Evolutionary conservation across 2,797 vertebrate species (phyloP), one percentile per base, ranked within the genome.

Genomic region (Thamnophis elegans): DNA sequence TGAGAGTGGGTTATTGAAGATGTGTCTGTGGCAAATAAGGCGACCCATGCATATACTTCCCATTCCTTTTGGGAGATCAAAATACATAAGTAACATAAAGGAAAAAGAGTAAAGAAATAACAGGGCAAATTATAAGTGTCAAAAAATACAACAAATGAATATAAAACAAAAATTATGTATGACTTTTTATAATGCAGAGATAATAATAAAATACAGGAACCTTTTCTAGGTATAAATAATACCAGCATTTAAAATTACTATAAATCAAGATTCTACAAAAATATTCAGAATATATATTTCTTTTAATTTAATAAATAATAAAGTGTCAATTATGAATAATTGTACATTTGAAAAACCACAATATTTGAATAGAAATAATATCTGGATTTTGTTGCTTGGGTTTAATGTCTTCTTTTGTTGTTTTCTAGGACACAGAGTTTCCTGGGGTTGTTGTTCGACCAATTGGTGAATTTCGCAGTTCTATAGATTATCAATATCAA

Each of bases 401-500:
- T 85, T 91, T 20, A 8, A 62, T 58, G 55, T 91, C 87, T 82
- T 42, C 9, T 18, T 42, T 85, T 47, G 88, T 47, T 90, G n/a
- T 95, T 87, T 96, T n/a, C 25, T 89, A 99, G 99, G 99, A 99
- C 97, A 99, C 99, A 68, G 99, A 99, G 85, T 99, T 99, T 95
- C 99, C 99, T 0, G 99, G 99, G 1, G 99, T 99, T 9, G 99
- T 99, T 0, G 99, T 99, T 1, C 97, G 99, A 92, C 99, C 99
- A 0, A 99, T 99, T 0, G 99, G 99, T 0, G 99, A 99, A 96
- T 99, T 99, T 94, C 98, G 99, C 94, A 99, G 99, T 96, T 99
- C 99, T 18, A 98, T 99, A 36, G 99, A 99, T 95, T 99, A 99
- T 87, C 99, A 99, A 95, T 99, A 99, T 96, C 99, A 99, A 97